phyloP scores from a whole-genome alignment of 2,113 vertebrate species.

The Halcyon senegalensis region DNA sequence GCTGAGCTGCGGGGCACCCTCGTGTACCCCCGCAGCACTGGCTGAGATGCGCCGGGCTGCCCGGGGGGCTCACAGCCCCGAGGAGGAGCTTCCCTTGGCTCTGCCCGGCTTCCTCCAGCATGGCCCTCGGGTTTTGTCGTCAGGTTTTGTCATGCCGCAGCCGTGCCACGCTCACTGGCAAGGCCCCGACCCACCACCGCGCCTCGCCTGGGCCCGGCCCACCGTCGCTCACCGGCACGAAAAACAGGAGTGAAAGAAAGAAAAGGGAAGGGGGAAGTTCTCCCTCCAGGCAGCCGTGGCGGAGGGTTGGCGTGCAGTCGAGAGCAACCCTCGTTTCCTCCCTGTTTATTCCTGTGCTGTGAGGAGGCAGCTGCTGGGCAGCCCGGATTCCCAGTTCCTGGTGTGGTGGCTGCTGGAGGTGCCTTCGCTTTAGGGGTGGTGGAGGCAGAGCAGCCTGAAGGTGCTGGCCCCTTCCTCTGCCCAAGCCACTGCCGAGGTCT shows the following conservation, averaged over 20 bases:
- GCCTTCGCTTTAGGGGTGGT: neutral
- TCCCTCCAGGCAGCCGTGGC: neutral
- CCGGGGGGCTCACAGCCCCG: neutral
- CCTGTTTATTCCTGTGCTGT: neutral
- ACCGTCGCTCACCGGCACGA: neutral
- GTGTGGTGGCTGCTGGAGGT: neutral
- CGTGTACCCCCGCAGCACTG: rapidly evolving
- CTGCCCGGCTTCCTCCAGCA: neutral
- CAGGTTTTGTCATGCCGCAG: neutral
- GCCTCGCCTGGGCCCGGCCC: neutral
- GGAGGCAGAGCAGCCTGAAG: neutral
- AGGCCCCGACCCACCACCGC: too few relatives aligned
- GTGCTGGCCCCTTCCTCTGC: neutral
- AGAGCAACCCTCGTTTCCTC: constrained; percentile 29
- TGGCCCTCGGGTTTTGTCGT: neutral
- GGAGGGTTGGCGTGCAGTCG: neutral
- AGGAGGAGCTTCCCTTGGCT: neutral
- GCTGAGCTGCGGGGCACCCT: neutral
- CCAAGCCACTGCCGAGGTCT: rapidly evolving
- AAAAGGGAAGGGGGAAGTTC: neutral
- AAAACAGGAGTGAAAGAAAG: neutral
- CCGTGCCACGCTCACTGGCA: neutral
- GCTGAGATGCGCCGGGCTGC: neutral
- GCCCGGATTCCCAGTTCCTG: neutral
- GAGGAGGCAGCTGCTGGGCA: constrained; percentile 20